phyloP scores from a whole-genome alignment of 2,113 vertebrate species.

The Myotis lucifugus region DNA sequence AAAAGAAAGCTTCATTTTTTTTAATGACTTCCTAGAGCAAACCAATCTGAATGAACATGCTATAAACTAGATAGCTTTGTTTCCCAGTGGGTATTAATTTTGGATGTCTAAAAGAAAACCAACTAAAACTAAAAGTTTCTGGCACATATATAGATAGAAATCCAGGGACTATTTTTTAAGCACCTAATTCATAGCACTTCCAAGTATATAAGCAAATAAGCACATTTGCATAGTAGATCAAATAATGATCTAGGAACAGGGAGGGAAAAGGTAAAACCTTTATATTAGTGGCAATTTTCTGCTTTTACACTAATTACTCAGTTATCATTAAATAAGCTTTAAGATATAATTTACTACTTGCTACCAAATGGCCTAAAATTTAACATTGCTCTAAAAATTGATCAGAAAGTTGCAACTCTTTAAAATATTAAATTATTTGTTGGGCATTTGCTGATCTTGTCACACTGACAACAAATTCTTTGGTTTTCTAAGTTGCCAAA shows the following conservation, averaged over 20 bases:
- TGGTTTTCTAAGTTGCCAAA: not conserved
- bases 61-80: conserved; percentile 26
- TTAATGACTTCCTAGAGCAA: conserved; percentile 35
- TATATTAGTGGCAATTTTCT: conserved; percentile 33
- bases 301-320: conserved; percentile 43
- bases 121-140: not conserved
- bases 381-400: conserved; percentile 48
- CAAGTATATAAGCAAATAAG: not conserved
- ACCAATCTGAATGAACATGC: not conserved
- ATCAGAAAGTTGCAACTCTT: conserved; percentile 15
- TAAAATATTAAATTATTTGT: conserved; percentile 40
- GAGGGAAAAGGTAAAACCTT: conserved; percentile 16
- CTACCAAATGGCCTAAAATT: conserved; percentile 39
- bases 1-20: conserved; percentile 15
- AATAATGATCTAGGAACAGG: not conserved
- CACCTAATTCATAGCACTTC: not conserved
- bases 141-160: not conserved
- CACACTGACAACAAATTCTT: conserved; percentile 23
- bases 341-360: conserved; percentile 46
- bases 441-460: not conserved
- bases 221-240: not conserved
- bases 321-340: conserved; percentile 42
- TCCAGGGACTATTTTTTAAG: not conserved
- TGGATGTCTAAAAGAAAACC: not conserved
- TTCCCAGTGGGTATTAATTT: conserved; percentile 12